These are phyloP conservation scores for Cyprinodon brontotheroides DNA, from an alignment of 2,113 vertebrate genomes.

Conservation along the genomic window DNA sequence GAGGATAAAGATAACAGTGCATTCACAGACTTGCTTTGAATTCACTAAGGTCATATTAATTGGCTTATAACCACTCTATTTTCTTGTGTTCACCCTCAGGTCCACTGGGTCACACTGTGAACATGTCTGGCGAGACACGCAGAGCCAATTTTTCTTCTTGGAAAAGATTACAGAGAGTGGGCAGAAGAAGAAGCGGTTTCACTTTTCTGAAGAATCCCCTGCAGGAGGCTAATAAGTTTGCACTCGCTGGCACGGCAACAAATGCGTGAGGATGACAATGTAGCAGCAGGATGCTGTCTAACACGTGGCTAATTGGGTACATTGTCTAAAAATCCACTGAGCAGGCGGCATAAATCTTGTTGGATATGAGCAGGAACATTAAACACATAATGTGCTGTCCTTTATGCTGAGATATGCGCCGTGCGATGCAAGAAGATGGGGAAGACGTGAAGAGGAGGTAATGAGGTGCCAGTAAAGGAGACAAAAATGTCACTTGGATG, in stretches of 20 bases:
- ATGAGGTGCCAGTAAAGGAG: constrained; percentile 47
- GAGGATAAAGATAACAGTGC: neutral
- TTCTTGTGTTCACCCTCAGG: neutral
- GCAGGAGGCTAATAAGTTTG: constrained; percentile 60
- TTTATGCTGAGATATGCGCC: constrained; percentile 51
- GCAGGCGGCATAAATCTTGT: constrained; percentile 31
- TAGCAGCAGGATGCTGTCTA: constrained; percentile 43
- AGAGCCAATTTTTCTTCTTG: constrained; percentile 38
- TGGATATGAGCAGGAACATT: constrained; percentile 52
- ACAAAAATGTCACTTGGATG: constrained; percentile 35
- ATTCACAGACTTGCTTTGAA: neutral
- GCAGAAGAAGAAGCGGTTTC: constrained; percentile 9
- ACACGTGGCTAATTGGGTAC: constrained; percentile 75
- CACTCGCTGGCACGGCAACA: constrained; percentile 47
- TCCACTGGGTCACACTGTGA: neutral
- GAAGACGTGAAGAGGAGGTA: constrained; percentile 46
- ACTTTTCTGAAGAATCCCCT: constrained; percentile 56
- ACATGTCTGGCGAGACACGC: neutral
- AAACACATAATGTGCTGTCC: constrained; percentile 38
- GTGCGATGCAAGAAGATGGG: constrained; percentile 13
- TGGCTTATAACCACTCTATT: neutral
- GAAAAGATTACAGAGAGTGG: constrained; percentile 33
- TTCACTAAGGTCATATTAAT: neutral
- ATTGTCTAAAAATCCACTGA: constrained; percentile 56
- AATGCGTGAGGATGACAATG: constrained; percentile 24